phyloP scores from a whole-genome alignment of 2,888 invertebrate genomes.

The Caenorhabditis sulstoni region DNA sequence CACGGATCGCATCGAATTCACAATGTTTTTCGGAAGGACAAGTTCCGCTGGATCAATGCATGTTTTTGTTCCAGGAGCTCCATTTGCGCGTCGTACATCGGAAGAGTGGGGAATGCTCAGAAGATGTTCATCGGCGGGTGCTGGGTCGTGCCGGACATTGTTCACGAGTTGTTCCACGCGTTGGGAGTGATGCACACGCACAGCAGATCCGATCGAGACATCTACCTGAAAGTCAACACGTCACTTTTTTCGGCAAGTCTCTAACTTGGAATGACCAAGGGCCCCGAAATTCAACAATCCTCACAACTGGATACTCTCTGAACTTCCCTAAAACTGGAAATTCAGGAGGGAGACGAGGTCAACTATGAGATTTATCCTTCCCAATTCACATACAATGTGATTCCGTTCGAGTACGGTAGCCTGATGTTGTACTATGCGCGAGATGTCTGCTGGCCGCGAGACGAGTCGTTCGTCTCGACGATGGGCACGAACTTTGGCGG shows the following conservation, averaged over 20 bases:
- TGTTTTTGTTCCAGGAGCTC: neutral
- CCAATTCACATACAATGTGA: neutral
- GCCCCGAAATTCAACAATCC: neutral
- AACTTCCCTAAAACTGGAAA: too few relatives aligned
- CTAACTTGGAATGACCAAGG: too few relatives aligned
- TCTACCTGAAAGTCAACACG: constrained; percentile 3
- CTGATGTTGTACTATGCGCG: constrained; percentile 5
- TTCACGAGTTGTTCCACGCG: constrained; percentile 21
- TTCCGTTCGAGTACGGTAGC: constrained; percentile 37
- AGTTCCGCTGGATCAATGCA: too few relatives aligned
- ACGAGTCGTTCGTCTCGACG: neutral
- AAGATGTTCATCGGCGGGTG: neutral
- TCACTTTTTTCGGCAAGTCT: neutral
- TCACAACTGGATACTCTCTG: too few relatives aligned
- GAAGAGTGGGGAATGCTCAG: neutral
- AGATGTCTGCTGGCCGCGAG: neutral
- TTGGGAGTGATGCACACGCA: constrained; percentile 7
- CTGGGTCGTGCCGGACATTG: constrained; percentile 3
- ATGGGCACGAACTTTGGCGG: too few relatives aligned
- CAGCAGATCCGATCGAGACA: constrained; percentile 23
- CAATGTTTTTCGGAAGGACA: too few relatives aligned
- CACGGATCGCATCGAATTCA: neutral
- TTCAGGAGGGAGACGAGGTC: neutral
- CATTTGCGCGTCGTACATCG: neutral
- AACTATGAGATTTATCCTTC: constrained; percentile 6